Base-by-base conservation (phyloP, 2,797 vertebrate genomes). In the Darevskia nairensis region DNA sequence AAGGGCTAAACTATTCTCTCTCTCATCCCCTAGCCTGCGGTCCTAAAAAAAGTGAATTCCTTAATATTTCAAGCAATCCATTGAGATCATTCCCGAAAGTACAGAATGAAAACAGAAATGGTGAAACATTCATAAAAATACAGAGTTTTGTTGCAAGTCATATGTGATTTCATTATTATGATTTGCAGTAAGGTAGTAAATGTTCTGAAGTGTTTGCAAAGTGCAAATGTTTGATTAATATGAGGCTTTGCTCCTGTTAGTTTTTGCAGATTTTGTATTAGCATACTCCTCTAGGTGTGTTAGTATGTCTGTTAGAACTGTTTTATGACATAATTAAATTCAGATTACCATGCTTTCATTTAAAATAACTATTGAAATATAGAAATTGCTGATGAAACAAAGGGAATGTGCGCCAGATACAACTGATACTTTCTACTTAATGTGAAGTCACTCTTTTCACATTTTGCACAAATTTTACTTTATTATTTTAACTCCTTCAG, bases 401-500 rank as follows among this genome's bases (percentile, higher is more conserved):
- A 64, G 23, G 85, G 64, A n/a, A 75, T 27, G 10, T 13, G 89
- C 81, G 29, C 32, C 61, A 23, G 72, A 66, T 78, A 71, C 41
- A 88, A 39, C 86, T 82, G 32, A 44, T 88, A 55, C 27, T 84
- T 85, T 88, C 32, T 11, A 11, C 64, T 41, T 39, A 77, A 59
- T 75, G 15, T 50, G 82, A 4, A 86, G 11, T 17, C 39, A 19
- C 9, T 72, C 55, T 72, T 64, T 74, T 74, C 25, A 61, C 50
- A 61, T 59, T 80, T 86, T 80, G 41, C 7, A 74, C 50, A 27
- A n/a, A 82, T 69, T 39, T 85, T 32, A 74, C 75, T 44, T 77
- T 89, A 19, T 39, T 81, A 2, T 91, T 90, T 91, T 89, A 86
- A 84, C 69, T 44, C 59, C 78, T 85, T 88, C 27, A 50, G 44